Base-by-base conservation (phyloP, 2,888 invertebrate genomes). In the Phoronis australis region DNA sequence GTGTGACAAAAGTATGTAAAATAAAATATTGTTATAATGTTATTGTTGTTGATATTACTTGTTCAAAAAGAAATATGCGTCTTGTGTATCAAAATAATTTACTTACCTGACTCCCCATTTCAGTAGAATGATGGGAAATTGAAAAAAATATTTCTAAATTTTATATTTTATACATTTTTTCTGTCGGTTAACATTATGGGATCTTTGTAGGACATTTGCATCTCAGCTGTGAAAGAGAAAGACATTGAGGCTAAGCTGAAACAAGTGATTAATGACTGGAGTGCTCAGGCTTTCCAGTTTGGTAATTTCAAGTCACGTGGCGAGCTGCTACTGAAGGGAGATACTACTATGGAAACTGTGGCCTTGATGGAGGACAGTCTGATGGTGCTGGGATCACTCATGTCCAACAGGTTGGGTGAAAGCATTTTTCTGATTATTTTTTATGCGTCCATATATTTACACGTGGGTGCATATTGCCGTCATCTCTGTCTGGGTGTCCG, bases 151-250 rank as follows among this genome's bases (percentile, higher is more conserved):
- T n/a, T n/a, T n/a, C n/a, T n/a, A n/a, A n/a, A n/a, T n/a, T n/a
- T n/a, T n/a, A n/a, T n/a, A n/a, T n/a, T n/a, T n/a, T n/a, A n/a
- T n/a, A n/a, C n/a, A n/a, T n/a, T n/a, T n/a, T n/a, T n/a, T n/a
- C n/a, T n/a, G n/a, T n/a, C n/a, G n/a, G n/a, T n/a, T n/a, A n/a
- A n/a, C n/a, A n/a, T n/a, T 31, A 31, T 12, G 9, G 9, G 9
- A 31, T 31, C 15, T 15, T 31, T 31, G 31, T 31, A 87, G 86
- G 95, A 96, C 70, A 91, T 96, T 62, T 96, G 96, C 73, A 95
- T 96, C 75, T 94, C 94, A 37, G 95, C 95, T 0, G 91, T 95
- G 87, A 96, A 96, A 78, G 96, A 96, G 73, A 91, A 93, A 72
- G 96, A 96, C 69, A 96, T 96, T 52, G 95, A 96, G 80, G 93